Percentiles rank a stretch among this genome's conserved stretches.
These are phyloP conservation scores for Acholoe squamosa DNA, from an alignment of 2,888 invertebrate genomes.

Conservation along the genomic window DNA sequence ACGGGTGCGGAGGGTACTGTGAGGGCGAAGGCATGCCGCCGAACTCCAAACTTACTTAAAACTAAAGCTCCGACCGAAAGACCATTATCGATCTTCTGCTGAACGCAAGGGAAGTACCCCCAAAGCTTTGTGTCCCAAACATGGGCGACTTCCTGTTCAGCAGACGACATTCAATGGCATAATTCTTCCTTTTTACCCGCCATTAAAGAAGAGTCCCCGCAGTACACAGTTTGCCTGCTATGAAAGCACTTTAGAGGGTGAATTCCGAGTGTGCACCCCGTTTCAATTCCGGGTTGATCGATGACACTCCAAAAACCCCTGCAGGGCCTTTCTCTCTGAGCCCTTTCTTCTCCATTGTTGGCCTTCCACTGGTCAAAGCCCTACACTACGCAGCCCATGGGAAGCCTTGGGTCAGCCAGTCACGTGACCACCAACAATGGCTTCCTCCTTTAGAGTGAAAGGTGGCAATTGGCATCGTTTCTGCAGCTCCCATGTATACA, in stretches of 20 bases:
- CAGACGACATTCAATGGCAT: no score
- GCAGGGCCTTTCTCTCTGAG: not conserved
- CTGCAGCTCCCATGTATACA: not conserved
- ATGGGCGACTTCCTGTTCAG: no score
- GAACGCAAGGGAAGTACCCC: no score
- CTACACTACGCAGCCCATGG: conserved; percentile 25
- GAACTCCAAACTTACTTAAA: no score
- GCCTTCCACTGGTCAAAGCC: not conserved
- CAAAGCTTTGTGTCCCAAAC: no score
- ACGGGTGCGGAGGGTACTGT: no score
- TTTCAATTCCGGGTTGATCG: not conserved
- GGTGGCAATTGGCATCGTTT: conserved; percentile 2
- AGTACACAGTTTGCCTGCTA: no score
- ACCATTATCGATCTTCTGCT: no score
- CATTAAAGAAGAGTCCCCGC: no score
- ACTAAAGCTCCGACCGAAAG: no score
- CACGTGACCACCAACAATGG: conserved; percentile 45
- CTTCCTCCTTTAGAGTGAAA: not conserved
- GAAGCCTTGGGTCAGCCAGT: not conserved
- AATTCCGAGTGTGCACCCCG: not conserved
- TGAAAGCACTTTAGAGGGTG: not conserved
- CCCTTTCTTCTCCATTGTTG: not conserved
- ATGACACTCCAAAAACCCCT: not conserved
- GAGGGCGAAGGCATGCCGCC: no score
- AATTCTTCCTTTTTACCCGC: no score